Evolutionary conservation across 2,888 invertebrate genomes (phyloP).

Genomic region (Drosophila longiperda): DNA sequence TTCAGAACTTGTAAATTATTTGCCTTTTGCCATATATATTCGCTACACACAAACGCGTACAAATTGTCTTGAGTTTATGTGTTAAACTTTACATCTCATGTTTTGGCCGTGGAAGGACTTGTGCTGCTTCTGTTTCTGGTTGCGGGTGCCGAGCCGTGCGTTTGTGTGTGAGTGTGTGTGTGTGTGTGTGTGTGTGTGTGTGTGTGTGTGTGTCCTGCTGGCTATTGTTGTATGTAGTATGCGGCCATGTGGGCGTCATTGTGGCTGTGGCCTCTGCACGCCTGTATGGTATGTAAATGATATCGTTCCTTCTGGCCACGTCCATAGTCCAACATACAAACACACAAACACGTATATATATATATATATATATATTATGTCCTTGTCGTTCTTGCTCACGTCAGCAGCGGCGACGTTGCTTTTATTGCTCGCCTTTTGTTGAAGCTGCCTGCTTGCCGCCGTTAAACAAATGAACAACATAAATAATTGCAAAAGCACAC

Average conservation of each 20-base stretch:
- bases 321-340: constrained; percentile 29
- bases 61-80: constrained; percentile 81
- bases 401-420: constrained; percentile 70
- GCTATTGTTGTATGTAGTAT: constrained; percentile 62
- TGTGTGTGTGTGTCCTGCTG: constrained; percentile 39
- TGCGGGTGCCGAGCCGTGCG: constrained; percentile 4
- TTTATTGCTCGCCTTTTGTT: constrained; percentile 76
- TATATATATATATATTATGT: constrained; percentile 13
- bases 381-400: constrained; percentile 65
- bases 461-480: constrained; percentile 81
- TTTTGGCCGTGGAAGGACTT: constrained; percentile 59
- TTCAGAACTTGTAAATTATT: constrained; percentile 82
- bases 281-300: constrained; percentile 79
- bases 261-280: constrained; percentile 58
- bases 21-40: constrained; percentile 81
- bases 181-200: neutral
- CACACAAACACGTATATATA: constrained; percentile 19
- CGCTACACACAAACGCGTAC: constrained; percentile 76
- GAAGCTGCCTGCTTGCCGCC: constrained; percentile 71
- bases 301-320: constrained; percentile 74
- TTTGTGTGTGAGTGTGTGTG: neutral
- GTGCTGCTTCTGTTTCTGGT: constrained; percentile 30
- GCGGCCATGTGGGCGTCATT: constrained; percentile 66
- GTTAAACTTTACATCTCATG: constrained; percentile 80
- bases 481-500: constrained; percentile 78